Evolutionary conservation across 2,888 invertebrate genomes (phyloP), one percentile per base, ranked within the genome.

Genomic region (Drosophila antonietae): DNA sequence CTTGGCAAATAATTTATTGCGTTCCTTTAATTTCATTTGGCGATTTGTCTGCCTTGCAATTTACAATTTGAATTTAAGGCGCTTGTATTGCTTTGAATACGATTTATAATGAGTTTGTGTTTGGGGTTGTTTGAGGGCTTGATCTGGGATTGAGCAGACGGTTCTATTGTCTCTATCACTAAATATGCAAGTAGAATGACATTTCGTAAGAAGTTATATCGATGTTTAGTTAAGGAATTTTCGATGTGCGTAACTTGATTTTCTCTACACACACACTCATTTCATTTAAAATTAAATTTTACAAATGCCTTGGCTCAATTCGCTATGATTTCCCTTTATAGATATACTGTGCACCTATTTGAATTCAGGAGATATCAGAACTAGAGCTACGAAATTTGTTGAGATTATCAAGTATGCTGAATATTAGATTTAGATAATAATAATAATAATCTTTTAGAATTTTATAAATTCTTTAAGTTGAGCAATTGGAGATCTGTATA

Each of bases 1-100:
- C 71, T 81, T 83, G 47, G 66, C 55, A 51, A 83, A 86, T 88
- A 90, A 86, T 86, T 86, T 90, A 86, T 86, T 83, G 89, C 89
- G 87, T 73, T 80, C 53, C 58, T 62, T 59, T 39, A 61, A 71
- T 76, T 67, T 68, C 67, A 51, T 57, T 57, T 58, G 60, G 57
- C 51, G 37, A 53, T 80, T 74, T 65, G 57, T 56, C 37, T 70
- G 70, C 75, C 65, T 67, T 39, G 64, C 65, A 79, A 88, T 88
- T 88, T 77, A 37, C 67, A 73, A 85, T 89, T 84, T 82, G 69
- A 88, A 88, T 84, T 74, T 71, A 44, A 84, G 88, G 80, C 82
- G 62, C 67, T 70, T 65, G 61, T 58, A 15, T 49, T 47, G 56
- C 28, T 63, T 70, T 70, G 66, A 69, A 78, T 73, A 28, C 28